Evolutionary conservation across 2,113 vertebrate genomes (phyloP).

Genomic region (Dipodomys spectabilis): DNA sequence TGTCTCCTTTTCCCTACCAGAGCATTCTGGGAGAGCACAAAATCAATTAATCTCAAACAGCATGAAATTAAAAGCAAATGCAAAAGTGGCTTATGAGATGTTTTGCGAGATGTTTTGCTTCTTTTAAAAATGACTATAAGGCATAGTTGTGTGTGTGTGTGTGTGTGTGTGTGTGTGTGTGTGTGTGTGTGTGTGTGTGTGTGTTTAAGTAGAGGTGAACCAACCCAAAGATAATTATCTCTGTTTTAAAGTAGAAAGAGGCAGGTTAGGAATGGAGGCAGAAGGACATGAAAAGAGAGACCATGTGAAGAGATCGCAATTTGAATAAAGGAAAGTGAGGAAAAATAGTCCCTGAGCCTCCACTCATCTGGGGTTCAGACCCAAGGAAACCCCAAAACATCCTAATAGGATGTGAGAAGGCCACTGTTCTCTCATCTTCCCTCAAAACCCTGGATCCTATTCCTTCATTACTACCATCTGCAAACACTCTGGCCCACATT

Average conservation of each 20-base stretch:
- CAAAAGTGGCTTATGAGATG: slow-evolving; percentile 35
- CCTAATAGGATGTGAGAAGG: background rate
- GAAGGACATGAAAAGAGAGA: slow-evolving; percentile 21
- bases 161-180: no score
- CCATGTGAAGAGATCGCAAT: background rate
- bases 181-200: no score
- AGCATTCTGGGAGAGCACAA: slow-evolving; percentile 31
- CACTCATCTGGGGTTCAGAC: background rate
- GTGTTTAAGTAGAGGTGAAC: background rate
- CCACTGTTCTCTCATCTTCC: background rate
- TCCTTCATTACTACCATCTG: background rate
- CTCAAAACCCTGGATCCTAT: background rate
- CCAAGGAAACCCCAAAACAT: slow-evolving; percentile 27
- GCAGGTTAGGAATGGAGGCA: background rate
- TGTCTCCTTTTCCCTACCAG: background rate
- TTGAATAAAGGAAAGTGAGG: slow-evolving; percentile 1
- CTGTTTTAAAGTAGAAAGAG: slow-evolving; percentile 17
- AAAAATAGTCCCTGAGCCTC: background rate
- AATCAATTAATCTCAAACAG: slow-evolving; percentile 48
- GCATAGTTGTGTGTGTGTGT: no score
- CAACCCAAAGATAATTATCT: background rate
- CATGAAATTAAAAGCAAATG: slow-evolving; percentile 65
- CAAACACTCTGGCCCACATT: background rate
- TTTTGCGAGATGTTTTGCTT: slow-evolving; percentile 31
- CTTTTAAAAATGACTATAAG: slow-evolving; percentile 53